These are phyloP conservation scores for Sciurus carolinensis DNA, from an alignment of 2,797 vertebrate species.

Conservation along the genomic window DNA sequence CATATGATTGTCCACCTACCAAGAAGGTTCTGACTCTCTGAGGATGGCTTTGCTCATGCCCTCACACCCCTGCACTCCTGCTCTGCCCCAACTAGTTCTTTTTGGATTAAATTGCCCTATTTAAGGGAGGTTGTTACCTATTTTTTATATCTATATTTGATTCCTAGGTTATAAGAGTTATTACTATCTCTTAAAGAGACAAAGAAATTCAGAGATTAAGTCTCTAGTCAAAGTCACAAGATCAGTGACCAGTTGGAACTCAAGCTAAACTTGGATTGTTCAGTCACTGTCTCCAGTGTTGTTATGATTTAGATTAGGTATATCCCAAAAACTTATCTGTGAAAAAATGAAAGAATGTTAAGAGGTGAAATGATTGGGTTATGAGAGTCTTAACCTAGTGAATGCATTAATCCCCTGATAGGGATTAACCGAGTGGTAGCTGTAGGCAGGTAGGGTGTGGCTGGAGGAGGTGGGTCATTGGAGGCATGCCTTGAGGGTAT, in stretches of 20 bases:
- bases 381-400: no score
- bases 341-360: no score
- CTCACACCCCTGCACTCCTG: neutral
- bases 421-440: no score
- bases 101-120: slow-evolving; percentile 32
- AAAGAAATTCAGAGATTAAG: neutral
- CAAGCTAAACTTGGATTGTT: neutral
- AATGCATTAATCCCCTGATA: no score
- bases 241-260: neutral
- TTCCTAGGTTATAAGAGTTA: neutral
- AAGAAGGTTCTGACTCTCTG: neutral
- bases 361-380: no score
- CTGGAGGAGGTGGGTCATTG: no score
- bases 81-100: neutral
- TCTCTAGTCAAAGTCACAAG: slow-evolving; percentile 20
- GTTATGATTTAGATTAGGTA: no score
- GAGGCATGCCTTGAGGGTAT: no score
- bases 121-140: neutral
- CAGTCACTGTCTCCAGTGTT: neutral
- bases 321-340: no score
- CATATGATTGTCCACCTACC: rapidly evolving
- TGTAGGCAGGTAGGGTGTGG: no score
- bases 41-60: neutral
- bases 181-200: neutral
- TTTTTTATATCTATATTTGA: slow-evolving; percentile 30